These are phyloP conservation scores for Microcebus jonahi DNA, from an alignment of 2,113 vertebrate genomes.

Conservation along the genomic window DNA sequence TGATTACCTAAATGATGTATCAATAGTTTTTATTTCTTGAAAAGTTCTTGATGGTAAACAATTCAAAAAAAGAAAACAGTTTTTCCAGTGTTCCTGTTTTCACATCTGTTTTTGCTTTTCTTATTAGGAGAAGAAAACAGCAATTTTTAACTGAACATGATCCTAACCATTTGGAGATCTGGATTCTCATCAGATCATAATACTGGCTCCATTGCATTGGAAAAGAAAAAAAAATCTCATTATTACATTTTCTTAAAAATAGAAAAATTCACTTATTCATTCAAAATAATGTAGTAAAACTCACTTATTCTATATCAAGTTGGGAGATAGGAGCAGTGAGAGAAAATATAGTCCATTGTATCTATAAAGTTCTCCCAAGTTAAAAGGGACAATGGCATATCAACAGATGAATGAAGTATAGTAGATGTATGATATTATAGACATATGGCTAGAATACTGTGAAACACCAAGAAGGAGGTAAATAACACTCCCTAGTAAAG, in stretches of 20 bases:
- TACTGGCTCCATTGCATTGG: background rate
- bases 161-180: background rate
- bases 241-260: background rate
- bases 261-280: background rate
- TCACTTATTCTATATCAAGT: background rate
- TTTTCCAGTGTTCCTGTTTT: background rate
- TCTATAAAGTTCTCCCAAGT: background rate
- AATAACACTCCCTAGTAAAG: background rate
- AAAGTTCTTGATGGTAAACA: background rate
- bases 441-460: background rate
- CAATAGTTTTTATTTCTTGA: background rate
- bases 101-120: background rate
- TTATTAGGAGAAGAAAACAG: background rate
- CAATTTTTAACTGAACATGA: background rate
- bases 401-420: background rate
- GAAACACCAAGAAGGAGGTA: background rate
- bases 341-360: background rate
- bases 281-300: background rate
- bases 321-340: background rate
- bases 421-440: rapidly evolving
- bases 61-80: background rate
- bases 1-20: background rate
- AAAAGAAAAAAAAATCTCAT: background rate
- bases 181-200: background rate
- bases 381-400: background rate